phyloP scores from a whole-genome alignment of 1,140 invertebrate species.

The Reticulitermes speratus region DNA sequence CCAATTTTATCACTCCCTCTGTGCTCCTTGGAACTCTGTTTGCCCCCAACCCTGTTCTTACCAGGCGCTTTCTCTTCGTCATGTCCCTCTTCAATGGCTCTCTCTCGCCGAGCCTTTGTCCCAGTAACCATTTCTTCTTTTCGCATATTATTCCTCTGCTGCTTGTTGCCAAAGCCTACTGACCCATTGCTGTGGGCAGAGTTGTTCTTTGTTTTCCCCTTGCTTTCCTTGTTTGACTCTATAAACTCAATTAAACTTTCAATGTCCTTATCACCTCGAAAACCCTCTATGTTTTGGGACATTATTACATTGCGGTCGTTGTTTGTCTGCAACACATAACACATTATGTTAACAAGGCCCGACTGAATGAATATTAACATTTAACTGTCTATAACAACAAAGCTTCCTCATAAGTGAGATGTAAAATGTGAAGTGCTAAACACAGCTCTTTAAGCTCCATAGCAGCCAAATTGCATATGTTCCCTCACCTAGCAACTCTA shows the following conservation, averaged over 20 bases:
- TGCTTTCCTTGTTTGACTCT: conserved; percentile 49
- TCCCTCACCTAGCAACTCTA: too few relatives aligned
- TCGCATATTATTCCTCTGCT: conserved; percentile 25
- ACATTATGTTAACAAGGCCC: too few relatives aligned
- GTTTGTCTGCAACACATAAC: conserved; percentile 46
- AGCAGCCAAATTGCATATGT: too few relatives aligned
- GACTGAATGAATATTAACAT: too few relatives aligned
- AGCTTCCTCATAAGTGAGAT: too few relatives aligned
- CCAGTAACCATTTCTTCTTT: conserved; percentile 25
- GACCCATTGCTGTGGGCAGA: conserved; percentile 25
- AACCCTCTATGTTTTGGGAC: conserved; percentile 63
- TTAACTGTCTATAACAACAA: too few relatives aligned
- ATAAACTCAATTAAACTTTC: conserved; percentile 58
- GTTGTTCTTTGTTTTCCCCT: conserved; percentile 45
- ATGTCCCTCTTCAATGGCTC: conserved; percentile 20
- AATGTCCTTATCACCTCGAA: conserved; percentile 60
- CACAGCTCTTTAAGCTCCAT: too few relatives aligned
- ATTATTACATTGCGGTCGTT: conserved; percentile 61
- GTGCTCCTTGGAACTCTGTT: conserved; percentile 30
- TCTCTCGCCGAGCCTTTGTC: conserved; percentile 37
- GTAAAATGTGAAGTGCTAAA: too few relatives aligned
- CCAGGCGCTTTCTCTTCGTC: conserved; percentile 28
- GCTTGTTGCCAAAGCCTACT: conserved; percentile 23
- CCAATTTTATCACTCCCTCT: conserved; percentile 33
- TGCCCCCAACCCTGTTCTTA: conserved; percentile 25